Conservation (phyloP, 2,797 vertebrate species). For the Tragelaphus oryx region DNA sequence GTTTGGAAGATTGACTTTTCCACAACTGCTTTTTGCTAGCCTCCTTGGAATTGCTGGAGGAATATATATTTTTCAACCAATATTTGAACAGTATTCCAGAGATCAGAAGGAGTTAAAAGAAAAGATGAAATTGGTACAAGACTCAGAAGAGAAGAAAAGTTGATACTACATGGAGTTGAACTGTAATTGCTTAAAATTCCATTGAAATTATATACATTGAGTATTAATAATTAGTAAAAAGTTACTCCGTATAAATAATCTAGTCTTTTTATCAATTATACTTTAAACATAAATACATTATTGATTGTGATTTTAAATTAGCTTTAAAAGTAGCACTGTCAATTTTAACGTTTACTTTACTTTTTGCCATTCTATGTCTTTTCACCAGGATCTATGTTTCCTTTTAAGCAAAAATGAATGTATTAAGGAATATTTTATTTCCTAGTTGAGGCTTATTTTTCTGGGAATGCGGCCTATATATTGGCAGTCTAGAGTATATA, state of each 20-base stretch:
- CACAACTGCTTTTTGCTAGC: conserved; percentile 81
- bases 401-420: conserved; percentile 15
- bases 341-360: background rate
- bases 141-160: conserved; percentile 64
- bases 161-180: conserved; percentile 30
- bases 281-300: conserved; percentile 42
- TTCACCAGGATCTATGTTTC: background rate
- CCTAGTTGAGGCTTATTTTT: background rate
- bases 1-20: conserved; percentile 80
- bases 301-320: conserved; percentile 9
- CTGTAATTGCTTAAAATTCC: background rate
- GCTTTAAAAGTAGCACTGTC: conserved; percentile 12
- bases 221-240: background rate
- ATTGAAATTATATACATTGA: background rate
- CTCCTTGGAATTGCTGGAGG: conserved; percentile 88
- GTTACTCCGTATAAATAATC: background rate
- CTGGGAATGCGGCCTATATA: background rate
- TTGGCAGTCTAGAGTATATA: background rate
- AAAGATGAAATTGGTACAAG: conserved; percentile 31
- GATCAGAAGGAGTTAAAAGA: conserved; percentile 63
- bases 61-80: conserved; percentile 90
- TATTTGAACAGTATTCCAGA: conserved; percentile 78
- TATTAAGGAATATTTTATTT: background rate
- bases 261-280: background rate
- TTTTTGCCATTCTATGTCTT: background rate